Percentiles rank a stretch among this genome's conserved stretches.
Evolutionary conservation across 2,113 vertebrate species (phyloP).

Genomic region (Peromyscus californicus): DNA sequence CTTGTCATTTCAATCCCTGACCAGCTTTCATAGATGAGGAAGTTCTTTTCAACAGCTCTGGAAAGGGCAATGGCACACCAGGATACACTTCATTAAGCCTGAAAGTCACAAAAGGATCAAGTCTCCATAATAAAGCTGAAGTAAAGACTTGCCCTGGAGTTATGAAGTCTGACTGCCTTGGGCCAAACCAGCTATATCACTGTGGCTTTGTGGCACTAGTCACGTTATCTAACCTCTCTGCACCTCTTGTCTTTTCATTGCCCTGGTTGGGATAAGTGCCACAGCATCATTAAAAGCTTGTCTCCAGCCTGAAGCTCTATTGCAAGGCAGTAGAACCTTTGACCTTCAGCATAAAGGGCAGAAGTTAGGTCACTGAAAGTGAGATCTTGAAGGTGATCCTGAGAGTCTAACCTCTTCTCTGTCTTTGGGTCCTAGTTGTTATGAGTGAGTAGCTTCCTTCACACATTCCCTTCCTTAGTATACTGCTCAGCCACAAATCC

Average conservation of each 20-base stretch:
- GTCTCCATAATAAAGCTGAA: background rate
- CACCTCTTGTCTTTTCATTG: background rate
- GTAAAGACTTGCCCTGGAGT: background rate
- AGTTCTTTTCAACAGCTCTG: conserved; percentile 31
- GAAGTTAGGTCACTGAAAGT: background rate
- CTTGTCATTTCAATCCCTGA: background rate
- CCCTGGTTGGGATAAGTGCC: background rate
- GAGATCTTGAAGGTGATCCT: background rate
- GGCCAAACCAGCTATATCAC: background rate
- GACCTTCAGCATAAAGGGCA: too few relatives aligned
- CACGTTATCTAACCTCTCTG: background rate
- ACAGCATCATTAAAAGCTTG: background rate
- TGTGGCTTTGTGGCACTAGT: background rate
- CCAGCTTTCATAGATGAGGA: background rate
- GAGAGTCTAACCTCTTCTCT: background rate
- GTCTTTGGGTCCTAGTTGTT: too few relatives aligned
- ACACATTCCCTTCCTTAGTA: background rate
- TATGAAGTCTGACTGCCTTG: background rate
- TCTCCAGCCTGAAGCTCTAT: background rate
- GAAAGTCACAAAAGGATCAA: background rate
- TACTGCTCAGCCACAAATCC: background rate
- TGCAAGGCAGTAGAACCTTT: background rate
- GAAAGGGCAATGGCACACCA: background rate
- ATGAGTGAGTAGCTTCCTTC: background rate
- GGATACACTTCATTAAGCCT: background rate